Evolutionary conservation across 2,888 invertebrate genomes (phyloP), one percentile per base, ranked within the genome.

Genomic region (Trichopoda pennipes): DNA sequence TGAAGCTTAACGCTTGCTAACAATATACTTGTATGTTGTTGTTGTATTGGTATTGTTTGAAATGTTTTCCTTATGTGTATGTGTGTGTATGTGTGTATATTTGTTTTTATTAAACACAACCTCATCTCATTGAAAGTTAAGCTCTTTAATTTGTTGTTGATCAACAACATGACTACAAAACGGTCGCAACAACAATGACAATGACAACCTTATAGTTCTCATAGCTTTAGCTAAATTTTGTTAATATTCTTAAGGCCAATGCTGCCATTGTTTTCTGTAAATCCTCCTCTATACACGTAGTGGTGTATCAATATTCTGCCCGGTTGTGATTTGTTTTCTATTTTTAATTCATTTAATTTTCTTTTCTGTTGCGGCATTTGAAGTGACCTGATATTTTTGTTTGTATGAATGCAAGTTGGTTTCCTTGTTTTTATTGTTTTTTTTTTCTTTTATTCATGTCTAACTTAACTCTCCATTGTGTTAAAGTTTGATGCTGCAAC

Each of bases 61-160:
- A 21, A 23, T 58, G 28, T 3, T 23, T 8, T 42, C 6, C 10
- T 8, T 35, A 12, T 6, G 7, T 28, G 6, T 28, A 6, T 6
- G 6, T 28, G 28, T 28, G 28, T 28, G 28, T 4, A 6, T 28
- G 28, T 4, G 1, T 28, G 6, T 28, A 44, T 38, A 42, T 23
- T 63, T 38, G 28, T 17, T 76, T 70, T 51, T 69, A 74, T 63
- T 69, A 77, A 77, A 77, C 58, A n/a, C n/a, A n/a, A n/a, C n/a
- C n/a, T n/a, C 44, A 12, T 77, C 77, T 58, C 69, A 63, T 73
- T 61, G 76, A 77, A 73, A n/a, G 73, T 63, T 81, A 81, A 81
- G 81, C 81, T 81, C 69, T 69, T 68, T 73, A 77, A 81, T 81
- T 77, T 81, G 73, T 69, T 77, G 77, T 81, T 73, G 76, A 81